Evolutionary conservation across 2,888 invertebrate genomes (phyloP), one percentile per base, ranked within the genome.

Genomic region (Villa cingulata): DNA sequence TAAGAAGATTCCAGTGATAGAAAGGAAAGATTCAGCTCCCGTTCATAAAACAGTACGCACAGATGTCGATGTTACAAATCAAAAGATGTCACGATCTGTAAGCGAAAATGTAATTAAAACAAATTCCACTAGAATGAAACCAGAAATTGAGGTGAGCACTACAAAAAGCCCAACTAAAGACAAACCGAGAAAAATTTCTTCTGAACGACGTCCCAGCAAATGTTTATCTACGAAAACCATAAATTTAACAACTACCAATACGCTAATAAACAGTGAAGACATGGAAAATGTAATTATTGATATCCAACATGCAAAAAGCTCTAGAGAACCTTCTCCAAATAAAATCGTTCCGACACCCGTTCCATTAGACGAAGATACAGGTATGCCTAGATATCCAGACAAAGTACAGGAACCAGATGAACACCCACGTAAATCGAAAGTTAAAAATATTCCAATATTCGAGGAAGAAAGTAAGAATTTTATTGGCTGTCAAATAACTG

Each of bases 271-370:
- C 48, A 74, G 72, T 19, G 68, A 73, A 23, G 68, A 66, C 17
- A 68, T 74, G 53, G 75, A 76, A 57, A 78, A 78, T 56, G 66
- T 81, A n/a, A 73, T 81, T 29, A 77, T 82, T 48, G 80, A 82
- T 60, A 74, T 82, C 41, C 78, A 80, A 60, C 77, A 78, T 60
- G 82, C 83, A 0, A 82, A 80, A 64, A 84, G 84, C 43, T 83
- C 84, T 0, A 69, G 84, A 17, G 85, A 85, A 63, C 80, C 81
- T 43, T 81, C 83, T 5, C 84, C 84, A 1, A 82, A 83, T 59
- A 74, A 78, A 51, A 75, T 82, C 47, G 78, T 80, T 56, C 81
- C 82, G 1, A 75, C 77, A 12, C 81, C 81, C 1, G 73, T 80
- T 5, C 73, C 74, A 37, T 72, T 75, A 9, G 70, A 71, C 43